These are phyloP conservation scores for Drosophila lacteicornis DNA, from an alignment of 1,140 invertebrate species.

Conservation along the genomic window DNA sequence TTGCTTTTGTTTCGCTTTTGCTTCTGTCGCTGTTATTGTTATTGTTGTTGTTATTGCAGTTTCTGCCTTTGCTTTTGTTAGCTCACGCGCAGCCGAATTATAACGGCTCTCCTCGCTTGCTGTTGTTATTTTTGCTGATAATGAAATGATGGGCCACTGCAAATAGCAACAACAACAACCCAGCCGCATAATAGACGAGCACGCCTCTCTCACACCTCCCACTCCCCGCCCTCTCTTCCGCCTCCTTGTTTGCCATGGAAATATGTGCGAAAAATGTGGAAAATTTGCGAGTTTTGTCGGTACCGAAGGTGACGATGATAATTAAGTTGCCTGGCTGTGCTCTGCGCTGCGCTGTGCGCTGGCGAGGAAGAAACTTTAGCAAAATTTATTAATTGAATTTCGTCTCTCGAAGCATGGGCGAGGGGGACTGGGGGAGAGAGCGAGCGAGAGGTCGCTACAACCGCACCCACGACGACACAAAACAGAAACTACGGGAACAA, in stretches of 20 bases:
- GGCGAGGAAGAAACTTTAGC: conserved; percentile 45
- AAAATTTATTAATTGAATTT: conserved; percentile 73
- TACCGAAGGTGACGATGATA: conserved; percentile 43
- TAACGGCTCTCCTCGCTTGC: conserved; percentile 21
- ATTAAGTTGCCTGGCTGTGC: conserved; percentile 64
- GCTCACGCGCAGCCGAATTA: conserved; percentile 64
- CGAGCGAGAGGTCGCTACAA: conserved; percentile 1
- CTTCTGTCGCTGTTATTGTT: conserved; percentile 7
- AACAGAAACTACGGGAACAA: not conserved
- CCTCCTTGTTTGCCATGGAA: conserved; percentile 23
- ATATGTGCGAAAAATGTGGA: conserved; percentile 52
- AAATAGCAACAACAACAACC: conserved; percentile 42
- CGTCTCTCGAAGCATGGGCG: not conserved
- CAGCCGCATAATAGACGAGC: conserved; percentile 28
- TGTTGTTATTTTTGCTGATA: conserved; percentile 57
- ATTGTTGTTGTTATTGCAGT: conserved; percentile 20
- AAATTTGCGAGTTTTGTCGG: conserved; percentile 41
- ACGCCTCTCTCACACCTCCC: not conserved
- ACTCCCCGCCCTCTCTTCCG: not conserved
- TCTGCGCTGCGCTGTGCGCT: conserved; percentile 1
- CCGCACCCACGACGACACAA: conserved; percentile 33
- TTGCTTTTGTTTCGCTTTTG: conserved; percentile 19
- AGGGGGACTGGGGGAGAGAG: not conserved
- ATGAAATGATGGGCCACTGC: conserved; percentile 59
- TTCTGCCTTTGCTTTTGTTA: conserved; percentile 55